Evolutionary conservation across 2,113 vertebrate genomes (phyloP), one percentile per base, ranked within the genome.

Genomic region (Alectura lathami): DNA sequence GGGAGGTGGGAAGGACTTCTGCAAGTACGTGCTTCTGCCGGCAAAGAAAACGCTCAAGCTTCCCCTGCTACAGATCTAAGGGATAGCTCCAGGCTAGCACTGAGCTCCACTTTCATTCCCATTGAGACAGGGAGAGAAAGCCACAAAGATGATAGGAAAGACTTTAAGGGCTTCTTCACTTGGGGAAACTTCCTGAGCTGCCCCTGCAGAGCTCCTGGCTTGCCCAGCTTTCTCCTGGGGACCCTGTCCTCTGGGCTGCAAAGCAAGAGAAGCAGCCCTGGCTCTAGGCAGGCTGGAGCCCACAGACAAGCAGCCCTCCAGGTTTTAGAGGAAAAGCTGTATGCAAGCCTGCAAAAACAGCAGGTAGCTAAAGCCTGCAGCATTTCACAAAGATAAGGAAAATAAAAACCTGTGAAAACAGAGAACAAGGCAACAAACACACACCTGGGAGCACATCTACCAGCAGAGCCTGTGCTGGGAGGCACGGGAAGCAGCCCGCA

Each of bases 371-470:
- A 88, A 74, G 11, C 69, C 42, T 32, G 2, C 45, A 87, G 47
- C 27, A 29, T 11, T 53, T 32, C 4, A 0, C 1, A 48, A 34
- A 54, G 45, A 9, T 29, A 30, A 64, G 43, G 73, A 45, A 13
- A n/a, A 17, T 0, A 53, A 45, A 51, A 22, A 0, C 63, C 20
- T 18, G 3, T 11, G 8, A 70, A 45, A 78, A 17, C 1, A 64
- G 16, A 75, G 11, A 93, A 27, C 4, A 68, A 76, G 57, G 11
- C 23, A 34, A 4, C 26, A 47, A n/a, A 72, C 77, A 22, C 80
- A 8, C 63, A 95, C 95, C 95, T 74, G 96, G 93, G 74, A 96
- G 8, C 62, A 53, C 73, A 54, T 96, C 83, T 53, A 20, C 89
- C 21, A 50, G 53, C 81, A 63, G 20, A 54, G 88, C 50, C 76